Evolutionary conservation across 2,888 invertebrate genomes (phyloP).

Genomic region (Digitonthophagus gazella): DNA sequence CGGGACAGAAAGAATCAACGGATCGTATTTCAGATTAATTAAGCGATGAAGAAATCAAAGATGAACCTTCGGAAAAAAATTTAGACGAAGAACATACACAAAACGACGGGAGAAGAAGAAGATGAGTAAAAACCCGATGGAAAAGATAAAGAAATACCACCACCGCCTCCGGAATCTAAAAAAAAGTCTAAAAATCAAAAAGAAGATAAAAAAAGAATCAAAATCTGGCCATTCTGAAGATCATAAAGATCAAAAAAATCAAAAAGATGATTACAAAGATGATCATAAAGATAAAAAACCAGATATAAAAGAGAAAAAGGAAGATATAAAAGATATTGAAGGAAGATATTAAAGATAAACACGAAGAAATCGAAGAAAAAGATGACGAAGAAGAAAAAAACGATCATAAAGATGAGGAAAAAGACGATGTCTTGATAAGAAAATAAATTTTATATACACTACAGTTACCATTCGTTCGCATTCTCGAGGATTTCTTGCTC

Average conservation of each 20-base stretch:
- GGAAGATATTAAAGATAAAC: constrained; percentile 24
- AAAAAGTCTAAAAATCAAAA: constrained; percentile 33
- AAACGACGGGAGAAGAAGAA: not conserved
- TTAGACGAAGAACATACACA: not conserved
- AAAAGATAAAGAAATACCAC: constrained; percentile 29
- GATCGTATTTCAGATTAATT: not conserved
- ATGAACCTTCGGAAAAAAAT: not conserved
- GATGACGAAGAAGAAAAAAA: no score
- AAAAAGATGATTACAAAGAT: constrained; percentile 16
- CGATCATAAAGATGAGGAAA: no score
- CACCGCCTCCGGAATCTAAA: no score
- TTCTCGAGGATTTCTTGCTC: no score
- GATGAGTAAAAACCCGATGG: constrained; percentile 34
- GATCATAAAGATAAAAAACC: constrained; percentile 23
- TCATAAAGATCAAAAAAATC: no score
- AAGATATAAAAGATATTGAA: constrained; percentile 21
- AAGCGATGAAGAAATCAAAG: constrained; percentile 16
- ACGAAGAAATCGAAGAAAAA: no score
- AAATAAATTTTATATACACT: no score
- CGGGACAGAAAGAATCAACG: constrained; percentile 1
- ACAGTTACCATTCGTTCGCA: no score
- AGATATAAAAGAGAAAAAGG: constrained; percentile 31
- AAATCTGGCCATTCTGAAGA: no score
- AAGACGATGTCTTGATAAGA: no score
- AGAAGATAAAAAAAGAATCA: constrained; percentile 31